Base-by-base conservation (phyloP, 1,140 invertebrate genomes). In the Drosophila lini region DNA sequence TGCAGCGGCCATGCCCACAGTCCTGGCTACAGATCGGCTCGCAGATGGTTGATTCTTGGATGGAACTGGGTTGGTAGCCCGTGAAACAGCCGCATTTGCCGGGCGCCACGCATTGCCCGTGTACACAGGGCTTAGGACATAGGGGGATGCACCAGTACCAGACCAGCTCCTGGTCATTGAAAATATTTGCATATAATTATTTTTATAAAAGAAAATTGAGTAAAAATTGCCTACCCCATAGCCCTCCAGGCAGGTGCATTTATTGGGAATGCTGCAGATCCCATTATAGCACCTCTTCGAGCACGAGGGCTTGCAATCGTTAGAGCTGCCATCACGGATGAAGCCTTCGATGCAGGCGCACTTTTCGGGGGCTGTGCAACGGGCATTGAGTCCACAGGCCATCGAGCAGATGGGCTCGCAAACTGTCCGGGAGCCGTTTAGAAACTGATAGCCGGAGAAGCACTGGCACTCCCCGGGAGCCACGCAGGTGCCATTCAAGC, bases 231-330 rank as follows among this genome's bases (percentile, higher is more conserved):
- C 25, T 42, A 63, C 60, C 41, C 19, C 79, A 31, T 84, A 96
- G 0, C 96, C 95, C 1, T 93, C 81, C 42, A 94, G 93, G 82
- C 96, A 96, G 3, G 93, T 92, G 84, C 96, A 95, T 0, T 92
- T 64, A 3, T 86, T 81, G 0, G 93, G 93, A 8, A 90, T 92
- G 9, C 93, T 91, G 68, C 94, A 94, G 4, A 93, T 84, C 0
- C 94, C 94, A 36, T 94, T 93, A 5, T 57, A 55, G 45, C 91
- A 91, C 0, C 93, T 62, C 19, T 53, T 58, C 3, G 71, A 47
- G 48, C 91, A 92, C n/a, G 44, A 60, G 0, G 89, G 86, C 34
- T 90, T 78, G 31, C 91, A 92, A 1, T 90, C 92, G 3, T 73
- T 89, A 52, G 16, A 19, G 41, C 68, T 85, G 56, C 78, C 83